Evolutionary conservation across 2,888 invertebrate species (phyloP).

Genomic region (Erynnis tages): DNA sequence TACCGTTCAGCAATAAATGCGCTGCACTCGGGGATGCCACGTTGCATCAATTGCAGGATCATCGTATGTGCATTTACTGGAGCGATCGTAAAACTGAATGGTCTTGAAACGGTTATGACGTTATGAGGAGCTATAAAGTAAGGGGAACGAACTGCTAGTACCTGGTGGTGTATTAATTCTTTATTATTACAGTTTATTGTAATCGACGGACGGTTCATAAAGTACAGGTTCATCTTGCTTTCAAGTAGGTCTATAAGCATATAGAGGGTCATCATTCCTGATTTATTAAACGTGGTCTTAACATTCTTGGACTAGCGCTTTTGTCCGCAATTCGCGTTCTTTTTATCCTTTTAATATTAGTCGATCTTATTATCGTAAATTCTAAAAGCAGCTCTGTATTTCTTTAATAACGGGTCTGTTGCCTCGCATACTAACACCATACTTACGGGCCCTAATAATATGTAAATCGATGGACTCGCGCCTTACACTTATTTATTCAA

Average conservation of each 20-base stretch:
- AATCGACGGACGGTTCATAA: too few species aligned
- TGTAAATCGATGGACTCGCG: conserved; percentile 16
- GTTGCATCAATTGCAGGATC: conserved; percentile 38
- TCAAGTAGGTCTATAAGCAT: too few species aligned
- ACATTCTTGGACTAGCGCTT: too few species aligned
- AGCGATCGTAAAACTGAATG: conserved; percentile 26
- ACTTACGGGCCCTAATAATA: conserved; percentile 4
- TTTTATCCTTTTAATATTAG: too few species aligned
- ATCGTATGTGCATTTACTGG: conserved; percentile 30
- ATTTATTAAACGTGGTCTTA: too few species aligned
- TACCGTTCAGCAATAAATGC: conserved; percentile 41
- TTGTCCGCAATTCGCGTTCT: too few species aligned
- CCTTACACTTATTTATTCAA: conserved; percentile 27
- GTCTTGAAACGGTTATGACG: conserved; percentile 18
- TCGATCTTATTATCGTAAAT: too few species aligned
- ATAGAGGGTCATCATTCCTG: too few species aligned
- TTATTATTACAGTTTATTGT: too few species aligned
- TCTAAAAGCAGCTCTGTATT: too few species aligned
- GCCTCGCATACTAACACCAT: neutral
- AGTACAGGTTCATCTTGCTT: too few species aligned
- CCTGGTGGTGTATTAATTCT: conserved; percentile 16
- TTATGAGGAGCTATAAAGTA: conserved; percentile 19
- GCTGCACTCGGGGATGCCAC: conserved; percentile 36
- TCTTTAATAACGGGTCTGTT: neutral
- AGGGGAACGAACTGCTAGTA: conserved; percentile 19